Evolutionary conservation across 2,797 vertebrate species (phyloP).

Genomic region (Rhabdomys pumilio): DNA sequence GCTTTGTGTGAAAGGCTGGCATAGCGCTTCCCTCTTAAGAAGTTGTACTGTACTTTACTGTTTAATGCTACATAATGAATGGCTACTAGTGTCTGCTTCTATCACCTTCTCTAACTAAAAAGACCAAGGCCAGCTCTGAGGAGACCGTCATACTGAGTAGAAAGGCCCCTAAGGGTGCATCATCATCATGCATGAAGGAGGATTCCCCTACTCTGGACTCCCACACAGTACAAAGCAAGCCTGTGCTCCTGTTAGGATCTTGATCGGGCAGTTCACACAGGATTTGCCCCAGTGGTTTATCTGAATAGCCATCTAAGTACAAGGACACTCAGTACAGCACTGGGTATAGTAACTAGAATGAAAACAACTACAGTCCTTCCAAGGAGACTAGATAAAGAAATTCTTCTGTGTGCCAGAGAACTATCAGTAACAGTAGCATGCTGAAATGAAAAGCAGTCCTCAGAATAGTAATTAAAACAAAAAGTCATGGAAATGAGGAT

Average conservation of each 20-base stretch:
- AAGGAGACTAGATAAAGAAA: slow-evolving; percentile 8
- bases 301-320: not conserved
- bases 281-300: slow-evolving; percentile 27
- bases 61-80: not conserved
- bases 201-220: slow-evolving; percentile 10
- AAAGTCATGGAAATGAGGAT: not conserved
- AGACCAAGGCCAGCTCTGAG: not conserved
- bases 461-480: not conserved
- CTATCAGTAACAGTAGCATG: not conserved
- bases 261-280: not conserved
- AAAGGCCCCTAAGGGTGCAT: not conserved
- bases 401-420: not conserved
- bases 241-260: not conserved
- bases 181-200: not conserved
- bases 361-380: not conserved
- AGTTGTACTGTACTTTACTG: not conserved
- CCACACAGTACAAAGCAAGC: not conserved
- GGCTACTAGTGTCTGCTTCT: slow-evolving; percentile 17
- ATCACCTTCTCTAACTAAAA: not conserved
- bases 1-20: slow-evolving; percentile 16
- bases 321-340: not conserved
- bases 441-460: not conserved
- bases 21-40: slow-evolving; percentile 43
- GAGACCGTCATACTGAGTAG: not conserved
- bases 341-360: slow-evolving; percentile 20